Evolutionary conservation across 2,888 invertebrate species (phyloP), one percentile per base, ranked within the genome.

Genomic region (Iselma pallidipennis): DNA sequence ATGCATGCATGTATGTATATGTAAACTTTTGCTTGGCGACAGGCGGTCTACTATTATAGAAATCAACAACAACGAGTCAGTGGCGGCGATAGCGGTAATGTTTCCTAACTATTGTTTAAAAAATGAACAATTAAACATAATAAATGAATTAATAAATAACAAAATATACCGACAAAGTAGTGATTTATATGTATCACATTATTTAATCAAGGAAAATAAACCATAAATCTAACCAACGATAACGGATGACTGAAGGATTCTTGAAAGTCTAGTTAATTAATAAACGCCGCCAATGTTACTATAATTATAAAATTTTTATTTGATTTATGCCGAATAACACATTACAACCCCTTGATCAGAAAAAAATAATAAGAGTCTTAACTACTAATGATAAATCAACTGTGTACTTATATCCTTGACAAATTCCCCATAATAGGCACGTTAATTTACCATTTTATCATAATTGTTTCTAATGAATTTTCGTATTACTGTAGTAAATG

Each of bases 1-100:
- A 16, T 37, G n/a, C n/a, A n/a, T n/a, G n/a, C n/a, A n/a, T n/a
- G 26, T 16, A 37, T 52, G 60, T 55, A 55, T 42, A 59, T 28
- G 57, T 57, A 55, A 33, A 57, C 55, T 31, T 55, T 19, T 25
- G 25, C 55, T 48, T 49, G 63, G 63, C 63, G 63, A 63, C 63
- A 63, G 56, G 59, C 63, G 53, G 63, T 63, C 63, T 63, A 51
- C 52, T 23, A n/a, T n/a, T n/a, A n/a, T n/a, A 37, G 37, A 37
- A 37, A n/a, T n/a, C n/a, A 37, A 37, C 9, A 16, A 29, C 5
- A 33, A 33, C 14, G 31, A 37, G 19, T 2, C 37, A 37, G 37
- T 37, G 16, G 37, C 16, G 37, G 37, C 37, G 37, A 37, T 37
- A 19, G 16, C 33, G 14, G 14, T 16, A 33, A 37, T 19, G 4